phyloP scores from a whole-genome alignment of 2,888 invertebrate species.

The Ptychoptera albimana region DNA sequence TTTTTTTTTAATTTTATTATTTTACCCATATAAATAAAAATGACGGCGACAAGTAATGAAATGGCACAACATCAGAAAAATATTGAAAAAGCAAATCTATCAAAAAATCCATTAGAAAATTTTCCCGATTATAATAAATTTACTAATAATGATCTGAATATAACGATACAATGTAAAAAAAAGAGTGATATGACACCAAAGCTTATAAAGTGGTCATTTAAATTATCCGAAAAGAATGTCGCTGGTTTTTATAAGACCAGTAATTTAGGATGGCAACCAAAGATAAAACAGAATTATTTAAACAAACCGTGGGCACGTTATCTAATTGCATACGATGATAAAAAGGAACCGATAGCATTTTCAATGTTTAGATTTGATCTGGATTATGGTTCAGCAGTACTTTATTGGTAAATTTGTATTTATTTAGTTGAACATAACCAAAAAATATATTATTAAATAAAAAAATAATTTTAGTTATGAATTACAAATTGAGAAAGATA shows the following conservation, averaged over 20 bases:
- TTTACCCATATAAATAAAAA: no score
- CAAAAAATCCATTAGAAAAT: constrained; percentile 23
- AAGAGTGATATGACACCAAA: constrained; percentile 24
- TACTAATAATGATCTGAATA: constrained; percentile 8
- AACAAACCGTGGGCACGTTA: constrained; percentile 47
- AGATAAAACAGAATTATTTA: constrained; percentile 45
- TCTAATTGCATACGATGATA: constrained; percentile 34
- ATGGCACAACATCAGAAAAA: constrained; percentile 20
- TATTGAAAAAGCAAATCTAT: constrained; percentile 23
- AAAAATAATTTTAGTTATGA: constrained; percentile 47
- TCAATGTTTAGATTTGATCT: constrained; percentile 61
- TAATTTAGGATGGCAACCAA: constrained; percentile 46
- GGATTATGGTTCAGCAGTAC: constrained; percentile 47
- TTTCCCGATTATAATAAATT: constrained; percentile 18
- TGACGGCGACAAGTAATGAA: no score
- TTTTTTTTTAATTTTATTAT: no score
- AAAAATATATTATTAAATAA: neutral
- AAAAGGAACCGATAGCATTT: constrained; percentile 42
- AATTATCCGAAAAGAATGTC: constrained; percentile 28
- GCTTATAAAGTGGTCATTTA: constrained; percentile 27
- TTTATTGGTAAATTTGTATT: constrained; percentile 44
- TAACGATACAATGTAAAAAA: constrained; percentile 19
- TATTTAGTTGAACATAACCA: neutral
- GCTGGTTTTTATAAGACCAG: constrained; percentile 22
- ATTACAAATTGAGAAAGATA: constrained; percentile 51